Evolutionary conservation across 2,888 invertebrate species (phyloP).

Genomic region (Archaeoteleia sp.): DNA sequence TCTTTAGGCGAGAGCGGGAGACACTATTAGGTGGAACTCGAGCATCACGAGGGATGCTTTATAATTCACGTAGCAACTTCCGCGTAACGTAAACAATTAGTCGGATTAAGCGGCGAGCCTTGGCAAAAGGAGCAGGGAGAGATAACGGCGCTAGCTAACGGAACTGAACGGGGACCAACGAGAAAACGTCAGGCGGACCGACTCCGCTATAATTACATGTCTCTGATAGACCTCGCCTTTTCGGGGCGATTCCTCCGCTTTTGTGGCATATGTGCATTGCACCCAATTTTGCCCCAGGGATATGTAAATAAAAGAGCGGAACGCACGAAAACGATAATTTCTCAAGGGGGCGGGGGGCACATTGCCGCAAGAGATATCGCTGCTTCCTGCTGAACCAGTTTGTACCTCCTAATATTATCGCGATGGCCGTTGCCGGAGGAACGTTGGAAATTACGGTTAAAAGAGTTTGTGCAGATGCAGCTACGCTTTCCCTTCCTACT

Average conservation of each 20-base stretch:
- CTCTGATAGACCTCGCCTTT: slow-evolving; percentile 54
- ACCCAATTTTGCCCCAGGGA: slow-evolving; percentile 17
- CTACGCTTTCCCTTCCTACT: neutral
- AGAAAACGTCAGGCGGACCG: slow-evolving; percentile 19
- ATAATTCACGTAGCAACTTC: slow-evolving; percentile 69
- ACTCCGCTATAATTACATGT: slow-evolving; percentile 61
- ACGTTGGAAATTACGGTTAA: slow-evolving; percentile 20
- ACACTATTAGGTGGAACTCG: slow-evolving; percentile 61
- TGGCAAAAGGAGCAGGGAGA: slow-evolving; percentile 17
- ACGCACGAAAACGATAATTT: slow-evolving; percentile 30
- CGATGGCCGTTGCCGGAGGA: slow-evolving; percentile 25
- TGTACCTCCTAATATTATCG: slow-evolving; percentile 56
- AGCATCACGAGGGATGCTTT: slow-evolving; percentile 56
- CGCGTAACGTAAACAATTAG: slow-evolving; percentile 72
- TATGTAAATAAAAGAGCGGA: slow-evolving; percentile 56
- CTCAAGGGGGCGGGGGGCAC: slow-evolving; percentile 3
- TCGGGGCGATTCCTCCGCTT: slow-evolving; percentile 9
- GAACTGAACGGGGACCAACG: slow-evolving; percentile 17
- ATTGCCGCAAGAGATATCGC: slow-evolving; percentile 32
- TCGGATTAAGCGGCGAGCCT: slow-evolving; percentile 64
- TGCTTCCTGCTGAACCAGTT: slow-evolving; percentile 41
- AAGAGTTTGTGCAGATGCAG: slow-evolving; percentile 17
- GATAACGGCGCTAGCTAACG: slow-evolving; percentile 24
- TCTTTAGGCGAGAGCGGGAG: slow-evolving; percentile 60
- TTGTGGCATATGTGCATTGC: slow-evolving; percentile 28